A percentile compares a stretch with the other conserved stretches of the same genome.
phyloP scores from a whole-genome alignment of 2,888 invertebrate genomes.

The Macrophya alboannulata region DNA sequence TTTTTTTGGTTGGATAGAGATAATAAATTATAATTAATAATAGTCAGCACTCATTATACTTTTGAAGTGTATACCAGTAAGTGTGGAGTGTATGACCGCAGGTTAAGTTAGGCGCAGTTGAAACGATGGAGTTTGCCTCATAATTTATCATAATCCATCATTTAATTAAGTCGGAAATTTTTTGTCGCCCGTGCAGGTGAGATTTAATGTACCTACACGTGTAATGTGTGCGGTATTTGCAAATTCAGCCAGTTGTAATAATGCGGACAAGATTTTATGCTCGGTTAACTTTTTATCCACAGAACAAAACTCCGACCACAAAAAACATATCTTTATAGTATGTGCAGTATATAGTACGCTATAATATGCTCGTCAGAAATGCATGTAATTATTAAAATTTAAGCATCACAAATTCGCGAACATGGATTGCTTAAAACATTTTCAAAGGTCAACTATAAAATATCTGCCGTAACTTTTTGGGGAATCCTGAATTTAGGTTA shows the following conservation, averaged over 20 bases:
- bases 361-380: neutral
- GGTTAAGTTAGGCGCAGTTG: neutral
- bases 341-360: too few species aligned
- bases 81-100: neutral
- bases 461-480: too few species aligned
- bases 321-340: neutral
- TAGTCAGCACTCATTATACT: neutral
- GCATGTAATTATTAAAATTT: neutral
- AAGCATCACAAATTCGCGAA: neutral
- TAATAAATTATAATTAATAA: neutral
- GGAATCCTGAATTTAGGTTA: neutral
- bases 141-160: neutral
- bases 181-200: neutral
- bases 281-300: neutral
- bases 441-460: too few species aligned
- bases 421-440: neutral
- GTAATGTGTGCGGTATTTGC: neutral
- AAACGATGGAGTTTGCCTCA: neutral
- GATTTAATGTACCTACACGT: neutral
- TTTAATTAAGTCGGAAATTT: neutral
- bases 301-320: neutral
- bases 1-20: neutral
- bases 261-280: neutral
- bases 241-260: neutral
- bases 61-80: neutral